Conservation (phyloP, 1,140 invertebrate species). For the Drosophila arawakana region DNA sequence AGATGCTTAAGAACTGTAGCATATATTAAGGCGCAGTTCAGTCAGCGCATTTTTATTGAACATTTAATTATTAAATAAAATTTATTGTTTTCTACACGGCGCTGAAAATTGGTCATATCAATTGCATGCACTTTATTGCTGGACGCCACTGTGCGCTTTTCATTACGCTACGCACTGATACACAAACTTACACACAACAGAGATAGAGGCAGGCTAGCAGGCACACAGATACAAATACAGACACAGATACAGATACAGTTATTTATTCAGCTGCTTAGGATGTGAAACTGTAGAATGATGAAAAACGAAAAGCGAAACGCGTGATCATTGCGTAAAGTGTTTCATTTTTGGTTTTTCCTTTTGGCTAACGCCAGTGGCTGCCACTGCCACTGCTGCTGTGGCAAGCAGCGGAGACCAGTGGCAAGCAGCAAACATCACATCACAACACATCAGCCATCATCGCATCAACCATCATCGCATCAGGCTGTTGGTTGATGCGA, state of each 20-base stretch:
- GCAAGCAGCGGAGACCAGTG: conserved; percentile 1
- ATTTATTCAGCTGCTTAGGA: conserved; percentile 51
- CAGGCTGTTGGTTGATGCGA: conserved; percentile 10
- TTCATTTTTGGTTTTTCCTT: conserved; percentile 39
- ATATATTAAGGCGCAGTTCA: no score
- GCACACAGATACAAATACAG: conserved; percentile 5
- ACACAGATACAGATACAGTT: conserved; percentile 3
- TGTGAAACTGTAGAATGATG: conserved; percentile 79
- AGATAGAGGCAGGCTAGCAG: background rate
- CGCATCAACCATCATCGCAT: background rate
- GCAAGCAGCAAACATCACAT: background rate
- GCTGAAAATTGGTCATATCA: background rate
- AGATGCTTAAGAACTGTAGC: no score
- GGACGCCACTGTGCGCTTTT: conserved; percentile 37
- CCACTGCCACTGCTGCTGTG: background rate
- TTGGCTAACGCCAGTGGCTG: conserved; percentile 8
- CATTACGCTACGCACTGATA: conserved; percentile 23
- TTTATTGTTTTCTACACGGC: no score
- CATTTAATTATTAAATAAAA: no score
- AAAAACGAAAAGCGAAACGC: conserved; percentile 67
- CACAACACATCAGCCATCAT: background rate
- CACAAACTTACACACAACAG: conserved; percentile 6
- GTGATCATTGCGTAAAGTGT: conserved; percentile 80
- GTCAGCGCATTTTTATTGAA: no score
- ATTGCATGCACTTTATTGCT: conserved; percentile 14